Evolutionary conservation across 2,113 vertebrate genomes (phyloP), one percentile per base, ranked within the genome.

Genomic region (Tenebrosternarchus preto): DNA sequence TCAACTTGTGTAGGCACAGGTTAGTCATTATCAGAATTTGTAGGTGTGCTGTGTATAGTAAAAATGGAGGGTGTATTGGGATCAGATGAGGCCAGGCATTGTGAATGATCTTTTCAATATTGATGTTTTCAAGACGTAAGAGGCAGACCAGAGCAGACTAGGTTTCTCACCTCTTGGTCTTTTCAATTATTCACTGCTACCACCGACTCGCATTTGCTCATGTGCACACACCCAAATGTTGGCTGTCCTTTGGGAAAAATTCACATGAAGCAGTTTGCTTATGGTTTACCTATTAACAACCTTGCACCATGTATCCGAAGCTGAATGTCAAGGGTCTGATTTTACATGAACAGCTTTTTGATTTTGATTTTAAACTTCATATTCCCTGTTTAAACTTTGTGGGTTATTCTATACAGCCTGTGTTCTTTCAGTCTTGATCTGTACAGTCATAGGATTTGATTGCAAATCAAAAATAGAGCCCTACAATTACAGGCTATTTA

Each of bases 211-310:
- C 33, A 36, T 17, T 74, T 59, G 19, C 31, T 59, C 11, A 6
- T n/a, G 36, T 22, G 29, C 24, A 63, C 71, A 27, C 61, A 59
- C 22, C 16, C 43, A 4, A 22, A 63, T 46, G 31, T 29, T 43
- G 19, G 39, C 55, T 27, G 50, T 36, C 33, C 29, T 59, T 17
- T 74, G 36, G 19, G 46, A 33, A 19, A 59, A 67, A 27, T 36
- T 69, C 12, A 17, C 50, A 33, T 27, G 27, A 57, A 78, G 25
- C 15, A 63, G 4, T 60, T 20, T 63, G n/a, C 16, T 19, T 9
- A 68, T 50, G 27, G 67, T 72, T 79, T 67, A 79, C 36, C 60
- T 50, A 85, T 82, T 76, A 77, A 83, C 25, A 33, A n/a, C 29
- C 56, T 74, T 43, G 19, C 61, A 57, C 29, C 46, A 11, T 74